Base-by-base conservation (phyloP, 2,797 vertebrate species). In the Pantherophis vulpinus region DNA sequence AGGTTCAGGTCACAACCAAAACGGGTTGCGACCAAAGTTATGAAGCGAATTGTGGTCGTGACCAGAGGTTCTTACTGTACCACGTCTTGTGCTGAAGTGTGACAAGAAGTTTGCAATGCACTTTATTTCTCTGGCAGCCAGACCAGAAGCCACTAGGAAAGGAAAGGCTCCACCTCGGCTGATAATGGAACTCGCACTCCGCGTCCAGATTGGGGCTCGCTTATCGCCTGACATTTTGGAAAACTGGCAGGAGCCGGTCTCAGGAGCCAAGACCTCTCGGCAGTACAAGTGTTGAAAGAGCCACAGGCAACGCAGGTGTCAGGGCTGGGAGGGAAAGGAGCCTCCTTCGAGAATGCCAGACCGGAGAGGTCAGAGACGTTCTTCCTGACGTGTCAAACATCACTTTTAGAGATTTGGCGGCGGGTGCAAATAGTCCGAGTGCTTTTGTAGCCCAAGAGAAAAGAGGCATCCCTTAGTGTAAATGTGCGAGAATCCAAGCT, bases 141-240 rank as follows among this genome's bases (percentile, higher is more conserved):
- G 55, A 47, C 18, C 18, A 59, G 55, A 47, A 56, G 29, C 14
- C n/a, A 18, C 8, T 37, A 20, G 51, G 89, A 54, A 90, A 47
- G 23, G 25, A 51, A 54, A 29, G 18, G 4, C 32, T 29, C 18
- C 4, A n/a, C 51, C 29, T 55, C 18, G 10, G 29, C 12, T 56
- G 89, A 74, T 4, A 90, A 55, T 0, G 88, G 7, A 20, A 10
- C 25, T 51, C 4, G 6, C 27, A 27, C 3, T 18, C 37, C 9
- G 2, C 7, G 5, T 51, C 6, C 2, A 5, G 37, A 47, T 11
- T 11, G 23, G 12, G 3, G 9, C 25, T 18, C 54, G 0, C 37
- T 89, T 20, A 63, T 89, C 88, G 1, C 61, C 61, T 56, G 18
- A 25, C 25, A 7, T 13, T 90, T 56, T 47, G 58, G 20, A 1